Conservation (phyloP, 2,113 vertebrate species). For the Rousettus leschenaultii region DNA sequence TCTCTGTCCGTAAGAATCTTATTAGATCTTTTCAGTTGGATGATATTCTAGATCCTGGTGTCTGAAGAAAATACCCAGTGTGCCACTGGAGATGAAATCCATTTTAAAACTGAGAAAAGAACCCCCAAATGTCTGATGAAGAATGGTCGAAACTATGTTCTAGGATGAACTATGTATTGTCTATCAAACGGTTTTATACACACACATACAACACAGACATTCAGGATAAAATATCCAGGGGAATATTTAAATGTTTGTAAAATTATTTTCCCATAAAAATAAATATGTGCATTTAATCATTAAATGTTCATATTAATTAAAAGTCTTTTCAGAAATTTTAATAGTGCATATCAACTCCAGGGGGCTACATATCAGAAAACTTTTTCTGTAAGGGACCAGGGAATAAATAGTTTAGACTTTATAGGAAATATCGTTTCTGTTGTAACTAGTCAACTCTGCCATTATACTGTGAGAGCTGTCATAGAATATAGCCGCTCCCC, state of each 20-base stretch:
- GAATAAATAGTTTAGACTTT: background rate
- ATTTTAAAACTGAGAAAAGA: conserved; percentile 17
- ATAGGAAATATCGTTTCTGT: background rate
- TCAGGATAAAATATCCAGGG: background rate
- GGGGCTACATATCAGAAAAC: background rate
- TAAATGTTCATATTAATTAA: background rate
- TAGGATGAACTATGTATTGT: background rate
- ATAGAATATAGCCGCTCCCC: background rate
- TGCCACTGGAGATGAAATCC: background rate
- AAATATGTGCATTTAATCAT: background rate
- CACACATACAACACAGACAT: background rate
- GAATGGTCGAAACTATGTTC: background rate
- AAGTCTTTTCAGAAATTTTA: background rate
- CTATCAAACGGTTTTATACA: background rate
- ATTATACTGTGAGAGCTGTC: background rate
- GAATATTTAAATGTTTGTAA: background rate
- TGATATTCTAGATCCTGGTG: background rate
- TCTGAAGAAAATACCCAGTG: conserved; percentile 1
- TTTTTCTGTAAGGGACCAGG: background rate
- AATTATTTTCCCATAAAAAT: background rate
- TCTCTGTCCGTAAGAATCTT: background rate
- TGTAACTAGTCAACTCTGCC: background rate
- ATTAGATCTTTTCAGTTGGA: background rate
- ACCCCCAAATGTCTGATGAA: background rate
- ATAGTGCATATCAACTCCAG: background rate